Conservation (phyloP, 1,140 invertebrate species). For the Camponotus vicinus region DNA sequence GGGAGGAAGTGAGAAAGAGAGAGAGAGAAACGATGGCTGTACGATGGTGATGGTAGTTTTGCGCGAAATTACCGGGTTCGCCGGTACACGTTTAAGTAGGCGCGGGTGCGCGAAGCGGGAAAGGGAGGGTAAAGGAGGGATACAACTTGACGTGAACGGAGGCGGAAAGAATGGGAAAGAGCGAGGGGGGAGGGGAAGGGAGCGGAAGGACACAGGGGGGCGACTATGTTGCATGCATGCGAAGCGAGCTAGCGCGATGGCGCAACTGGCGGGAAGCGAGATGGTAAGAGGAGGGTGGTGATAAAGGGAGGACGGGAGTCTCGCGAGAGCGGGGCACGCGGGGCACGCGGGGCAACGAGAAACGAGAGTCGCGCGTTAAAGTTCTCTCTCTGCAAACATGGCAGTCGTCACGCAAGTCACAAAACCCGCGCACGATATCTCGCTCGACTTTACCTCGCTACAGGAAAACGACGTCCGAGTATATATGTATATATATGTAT, state of each 20-base stretch:
- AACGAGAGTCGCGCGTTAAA: conserved; percentile 60
- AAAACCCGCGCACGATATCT: conserved; percentile 80
- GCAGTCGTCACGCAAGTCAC: conserved; percentile 84
- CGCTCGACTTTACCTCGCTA: conserved; percentile 70
- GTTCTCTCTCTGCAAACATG: conserved; percentile 82
- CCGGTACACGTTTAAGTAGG: conserved; percentile 58
- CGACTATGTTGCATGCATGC: conserved; percentile 52
- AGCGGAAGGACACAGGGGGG: not conserved
- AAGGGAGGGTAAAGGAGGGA: not conserved
- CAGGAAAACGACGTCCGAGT: conserved; percentile 49
- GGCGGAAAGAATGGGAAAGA: conserved; percentile 15
- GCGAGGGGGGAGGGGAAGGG: not conserved
- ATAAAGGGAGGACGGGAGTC: not conserved
- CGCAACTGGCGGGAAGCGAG: conserved; percentile 54
- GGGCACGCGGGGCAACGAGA: conserved; percentile 60
- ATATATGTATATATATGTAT: conserved; percentile 2
- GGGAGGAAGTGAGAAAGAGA: not conserved
- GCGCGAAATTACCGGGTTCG: conserved; percentile 71
- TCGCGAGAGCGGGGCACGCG: conserved; percentile 54
- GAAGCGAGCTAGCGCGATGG: conserved; percentile 48
- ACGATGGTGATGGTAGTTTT: conserved; percentile 71
- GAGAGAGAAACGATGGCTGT: conserved; percentile 38
- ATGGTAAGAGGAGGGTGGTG: not conserved
- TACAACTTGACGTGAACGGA: conserved; percentile 45
- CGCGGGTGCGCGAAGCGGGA: conserved; percentile 6